These are phyloP conservation scores for Psilanteris sp. DNA, from an alignment of 1,140 invertebrate species.

Conservation along the genomic window DNA sequence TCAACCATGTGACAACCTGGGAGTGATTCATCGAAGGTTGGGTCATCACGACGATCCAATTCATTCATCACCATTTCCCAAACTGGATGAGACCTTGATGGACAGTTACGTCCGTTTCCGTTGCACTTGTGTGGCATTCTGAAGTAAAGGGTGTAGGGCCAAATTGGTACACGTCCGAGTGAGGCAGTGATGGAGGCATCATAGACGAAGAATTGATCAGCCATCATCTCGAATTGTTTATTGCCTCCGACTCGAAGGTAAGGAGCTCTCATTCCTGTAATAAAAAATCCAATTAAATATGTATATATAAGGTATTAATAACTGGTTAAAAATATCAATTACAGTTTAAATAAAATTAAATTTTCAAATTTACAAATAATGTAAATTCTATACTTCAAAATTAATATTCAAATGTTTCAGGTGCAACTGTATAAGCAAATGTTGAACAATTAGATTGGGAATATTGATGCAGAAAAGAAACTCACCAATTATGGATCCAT, in stretches of 20 bases:
- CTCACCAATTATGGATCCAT: slow-evolving; percentile 94
- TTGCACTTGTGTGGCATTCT: slow-evolving; percentile 97
- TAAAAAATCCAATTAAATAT: no score
- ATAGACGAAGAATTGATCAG: slow-evolving; percentile 96
- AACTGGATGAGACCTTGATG: slow-evolving; percentile 92
- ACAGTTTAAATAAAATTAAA: no score
- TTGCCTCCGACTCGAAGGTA: slow-evolving; percentile 96
- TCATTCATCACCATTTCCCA: slow-evolving; percentile 99
- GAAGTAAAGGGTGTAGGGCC: slow-evolving; percentile 99
- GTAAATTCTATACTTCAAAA: no score
- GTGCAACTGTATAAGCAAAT: no score
- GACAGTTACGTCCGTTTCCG: slow-evolving; percentile 95
- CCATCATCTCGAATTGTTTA: slow-evolving; percentile 99
- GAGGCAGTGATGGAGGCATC: slow-evolving; percentile 98
- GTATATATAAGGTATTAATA: no score
- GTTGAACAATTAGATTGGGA: no score
- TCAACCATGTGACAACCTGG: slow-evolving; percentile 97
- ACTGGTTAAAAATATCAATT: no score
- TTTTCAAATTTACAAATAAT: no score
- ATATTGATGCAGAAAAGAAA: no score
- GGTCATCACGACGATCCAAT: slow-evolving; percentile 93
- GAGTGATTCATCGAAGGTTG: slow-evolving; percentile 92
- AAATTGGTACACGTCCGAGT: slow-evolving; percentile 93
- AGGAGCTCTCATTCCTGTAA: slow-evolving; percentile 95
- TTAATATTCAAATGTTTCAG: no score